A percentile compares a stretch with the other conserved stretches of the same genome.
phyloP scores from a whole-genome alignment of 2,797 vertebrate species.

The Simalia tracyae region DNA sequence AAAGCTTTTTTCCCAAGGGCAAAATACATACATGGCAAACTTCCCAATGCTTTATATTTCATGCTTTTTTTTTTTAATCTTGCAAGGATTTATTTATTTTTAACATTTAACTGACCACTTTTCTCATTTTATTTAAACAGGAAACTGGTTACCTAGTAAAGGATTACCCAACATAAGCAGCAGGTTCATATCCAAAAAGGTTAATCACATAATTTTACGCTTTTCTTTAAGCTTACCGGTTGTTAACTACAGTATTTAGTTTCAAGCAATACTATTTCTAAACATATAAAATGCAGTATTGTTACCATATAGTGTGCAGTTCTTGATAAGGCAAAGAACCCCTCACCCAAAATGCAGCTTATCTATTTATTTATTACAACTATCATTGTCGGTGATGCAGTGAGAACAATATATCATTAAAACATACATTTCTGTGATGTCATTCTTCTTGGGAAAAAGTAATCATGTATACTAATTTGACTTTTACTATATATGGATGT shows the following conservation, averaged over 20 bases:
- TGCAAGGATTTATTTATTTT: constrained; percentile 35
- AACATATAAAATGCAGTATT: constrained; percentile 58
- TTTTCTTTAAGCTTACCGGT: constrained; percentile 63
- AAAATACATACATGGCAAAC: neutral
- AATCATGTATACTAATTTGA: neutral
- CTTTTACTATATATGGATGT: neutral
- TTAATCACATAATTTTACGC: constrained; percentile 11
- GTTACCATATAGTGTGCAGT: constrained; percentile 25
- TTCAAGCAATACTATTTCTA: constrained; percentile 58
- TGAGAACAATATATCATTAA: neutral
- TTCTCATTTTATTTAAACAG: constrained; percentile 13
- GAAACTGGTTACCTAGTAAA: neutral
- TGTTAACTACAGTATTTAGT: constrained; percentile 45
- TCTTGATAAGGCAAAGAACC: constrained; percentile 61
- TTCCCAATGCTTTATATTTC: constrained; percentile 24
- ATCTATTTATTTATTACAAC: neutral
- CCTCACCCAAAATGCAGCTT: neutral
- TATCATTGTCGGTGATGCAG: neutral
- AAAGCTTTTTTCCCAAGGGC: neutral
- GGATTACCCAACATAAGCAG: neutral
- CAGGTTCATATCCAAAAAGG: constrained; percentile 36
- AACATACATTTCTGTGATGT: neutral
- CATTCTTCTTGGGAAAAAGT: neutral
- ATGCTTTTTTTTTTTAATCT: neutral
- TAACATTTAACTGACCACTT: neutral